phyloP scores from a whole-genome alignment of 2,113 vertebrate genomes.

The Psephotus haematonotus region DNA sequence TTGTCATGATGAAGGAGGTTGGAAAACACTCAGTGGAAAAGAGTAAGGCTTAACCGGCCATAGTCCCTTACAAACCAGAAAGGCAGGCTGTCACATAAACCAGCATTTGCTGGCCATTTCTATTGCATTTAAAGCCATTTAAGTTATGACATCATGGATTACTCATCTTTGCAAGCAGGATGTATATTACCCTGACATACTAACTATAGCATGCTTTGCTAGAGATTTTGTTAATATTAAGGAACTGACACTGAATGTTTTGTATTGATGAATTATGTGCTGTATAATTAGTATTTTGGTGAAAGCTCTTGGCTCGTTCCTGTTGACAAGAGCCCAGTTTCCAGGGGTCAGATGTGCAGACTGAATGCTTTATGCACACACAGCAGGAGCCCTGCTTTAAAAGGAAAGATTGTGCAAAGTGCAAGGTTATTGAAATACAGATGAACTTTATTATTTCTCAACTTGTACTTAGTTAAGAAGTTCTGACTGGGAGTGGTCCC shows the following conservation, averaged over 20 bases:
- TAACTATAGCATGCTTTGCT: not conserved
- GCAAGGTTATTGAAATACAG: not conserved
- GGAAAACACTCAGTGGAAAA: not conserved
- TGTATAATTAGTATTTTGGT: not conserved
- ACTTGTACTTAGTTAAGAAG: not conserved
- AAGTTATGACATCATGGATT: not conserved
- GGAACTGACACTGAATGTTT: not conserved
- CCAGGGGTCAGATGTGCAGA: not conserved
- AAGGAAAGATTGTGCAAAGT: not conserved
- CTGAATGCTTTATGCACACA: not conserved
- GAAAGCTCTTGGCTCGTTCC: not conserved
- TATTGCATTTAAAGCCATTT: not conserved
- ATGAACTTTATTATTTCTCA: not conserved
- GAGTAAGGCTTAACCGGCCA: accelerated
- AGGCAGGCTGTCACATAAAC: not conserved
- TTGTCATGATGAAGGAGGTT: not conserved
- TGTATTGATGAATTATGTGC: not conserved
- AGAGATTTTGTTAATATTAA: not conserved
- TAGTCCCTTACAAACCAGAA: not conserved
- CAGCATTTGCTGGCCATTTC: not conserved
- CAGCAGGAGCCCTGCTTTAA: not conserved
- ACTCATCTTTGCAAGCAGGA: not conserved
- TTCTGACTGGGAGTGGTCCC: accelerated
- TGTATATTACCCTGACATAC: not conserved
- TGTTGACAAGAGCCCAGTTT: not conserved